Conservation (phyloP, 37 sponge, comb jelly and placozoan genomes). For the Theonella swinhoei region DNA sequence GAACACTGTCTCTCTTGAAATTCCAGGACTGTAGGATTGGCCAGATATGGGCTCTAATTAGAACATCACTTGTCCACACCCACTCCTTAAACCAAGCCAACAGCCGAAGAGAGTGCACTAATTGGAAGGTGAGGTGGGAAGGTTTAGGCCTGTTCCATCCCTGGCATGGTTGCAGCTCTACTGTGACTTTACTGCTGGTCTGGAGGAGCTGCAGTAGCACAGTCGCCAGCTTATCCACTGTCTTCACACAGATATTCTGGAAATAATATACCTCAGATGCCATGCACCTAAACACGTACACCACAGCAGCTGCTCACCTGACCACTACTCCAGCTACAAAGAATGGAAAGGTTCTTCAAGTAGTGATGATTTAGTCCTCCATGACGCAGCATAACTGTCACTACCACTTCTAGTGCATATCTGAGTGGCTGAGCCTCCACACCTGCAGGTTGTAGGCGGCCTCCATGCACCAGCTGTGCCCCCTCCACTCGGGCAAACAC, state of each 20-base stretch:
- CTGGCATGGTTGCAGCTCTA: constrained; percentile 4
- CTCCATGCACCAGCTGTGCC: background rate
- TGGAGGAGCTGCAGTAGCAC: constrained; percentile 35
- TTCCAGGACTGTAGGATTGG: constrained; percentile 67
- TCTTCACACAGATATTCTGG: background rate
- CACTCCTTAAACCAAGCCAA: constrained; percentile 45
- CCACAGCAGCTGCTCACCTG: too few species aligned
- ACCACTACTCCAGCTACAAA: constrained; percentile 14
- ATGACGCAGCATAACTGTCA: constrained; percentile 8
- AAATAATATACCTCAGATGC: too few species aligned
- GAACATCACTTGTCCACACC: constrained; percentile 60
- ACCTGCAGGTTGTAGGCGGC: background rate
- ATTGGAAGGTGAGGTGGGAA: constrained; percentile 31
- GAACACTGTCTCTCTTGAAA: constrained; percentile 12
- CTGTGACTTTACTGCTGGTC: constrained; percentile 22
- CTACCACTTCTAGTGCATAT: constrained; percentile 51
- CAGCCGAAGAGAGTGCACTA: constrained; percentile 41
- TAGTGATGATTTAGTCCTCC: background rate
- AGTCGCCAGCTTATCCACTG: constrained; percentile 2
- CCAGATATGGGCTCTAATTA: constrained; percentile 57
- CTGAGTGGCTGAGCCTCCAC: constrained; percentile 51
- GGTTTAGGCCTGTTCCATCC: constrained; percentile 44
- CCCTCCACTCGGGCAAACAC: constrained; percentile 11
- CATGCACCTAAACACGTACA: too few species aligned
- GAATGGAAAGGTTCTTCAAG: background rate